phyloP scores from a whole-genome alignment of 2,797 vertebrate species.

The Phrynocephalus forsythii region DNA sequence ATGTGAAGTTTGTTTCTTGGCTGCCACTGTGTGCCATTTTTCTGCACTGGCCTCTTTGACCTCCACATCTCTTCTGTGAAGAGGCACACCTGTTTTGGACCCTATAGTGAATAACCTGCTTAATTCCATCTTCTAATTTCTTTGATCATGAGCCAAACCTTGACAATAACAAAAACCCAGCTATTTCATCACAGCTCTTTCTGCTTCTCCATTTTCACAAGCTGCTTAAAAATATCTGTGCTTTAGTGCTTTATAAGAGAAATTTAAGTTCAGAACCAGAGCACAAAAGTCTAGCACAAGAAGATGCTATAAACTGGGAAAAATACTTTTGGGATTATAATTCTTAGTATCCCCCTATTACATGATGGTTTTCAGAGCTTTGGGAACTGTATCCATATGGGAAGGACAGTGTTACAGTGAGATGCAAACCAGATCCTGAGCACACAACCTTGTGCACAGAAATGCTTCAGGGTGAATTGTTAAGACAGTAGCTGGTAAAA shows the following conservation, averaged over 20 bases:
- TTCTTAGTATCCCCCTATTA: too few species aligned
- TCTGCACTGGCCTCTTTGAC: background rate
- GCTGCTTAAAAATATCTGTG: background rate
- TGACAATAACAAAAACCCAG: background rate
- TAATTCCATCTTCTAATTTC: slow-evolving; percentile 6
- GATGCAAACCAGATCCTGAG: background rate
- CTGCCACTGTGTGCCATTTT: background rate
- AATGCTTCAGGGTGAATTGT: background rate
- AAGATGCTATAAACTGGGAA: background rate
- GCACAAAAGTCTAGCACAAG: background rate
- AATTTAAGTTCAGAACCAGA: background rate
- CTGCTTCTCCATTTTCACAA: background rate
- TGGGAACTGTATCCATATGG: too few species aligned
- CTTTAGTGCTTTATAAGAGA: background rate
- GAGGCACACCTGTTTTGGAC: background rate
- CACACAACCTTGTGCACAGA: background rate
- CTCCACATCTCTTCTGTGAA: background rate
- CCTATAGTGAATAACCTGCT: background rate
- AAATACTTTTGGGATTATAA: too few species aligned
- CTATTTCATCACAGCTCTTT: background rate
- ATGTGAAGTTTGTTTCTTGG: background rate
- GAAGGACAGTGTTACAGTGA: background rate
- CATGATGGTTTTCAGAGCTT: too few species aligned
- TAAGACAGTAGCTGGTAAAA: slow-evolving; percentile 3
- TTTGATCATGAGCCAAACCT: background rate